Conservation (phyloP, 2,888 invertebrate species). For the Carpatolechia fugitivella region DNA sequence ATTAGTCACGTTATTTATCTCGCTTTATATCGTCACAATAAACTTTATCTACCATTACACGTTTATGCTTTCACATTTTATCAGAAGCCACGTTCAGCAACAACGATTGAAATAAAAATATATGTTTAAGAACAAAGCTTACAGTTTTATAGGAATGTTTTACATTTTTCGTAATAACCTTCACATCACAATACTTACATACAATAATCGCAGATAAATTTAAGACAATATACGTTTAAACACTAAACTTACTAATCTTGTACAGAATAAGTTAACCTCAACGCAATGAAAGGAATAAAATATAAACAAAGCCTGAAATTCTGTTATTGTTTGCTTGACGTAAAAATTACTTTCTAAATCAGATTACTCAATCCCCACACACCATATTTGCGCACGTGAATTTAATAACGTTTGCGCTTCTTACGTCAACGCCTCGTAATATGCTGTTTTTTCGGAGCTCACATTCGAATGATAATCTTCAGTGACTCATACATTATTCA, state of each 20-base stretch:
- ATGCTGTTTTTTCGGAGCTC: background rate
- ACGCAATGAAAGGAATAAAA: too few relatives aligned
- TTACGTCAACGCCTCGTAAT: background rate
- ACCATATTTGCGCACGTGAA: background rate
- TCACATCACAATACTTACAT: too few relatives aligned
- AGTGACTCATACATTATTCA: background rate
- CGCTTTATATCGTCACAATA: background rate
- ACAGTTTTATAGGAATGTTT: background rate
- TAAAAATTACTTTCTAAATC: too few relatives aligned
- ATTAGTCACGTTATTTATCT: background rate
- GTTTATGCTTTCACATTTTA: constrained; percentile 5
- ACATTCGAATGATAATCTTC: background rate
- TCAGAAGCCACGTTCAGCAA: too few relatives aligned
- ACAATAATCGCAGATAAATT: too few relatives aligned
- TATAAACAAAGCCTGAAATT: too few relatives aligned
- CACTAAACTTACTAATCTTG: too few relatives aligned
- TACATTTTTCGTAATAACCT: too few relatives aligned
- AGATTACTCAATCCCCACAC: background rate
- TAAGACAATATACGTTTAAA: too few relatives aligned
- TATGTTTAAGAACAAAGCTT: background rate
- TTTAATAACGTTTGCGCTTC: background rate
- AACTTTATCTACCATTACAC: background rate
- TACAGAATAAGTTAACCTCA: too few relatives aligned
- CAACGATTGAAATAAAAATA: background rate
- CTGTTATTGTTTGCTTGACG: too few relatives aligned